These are phyloP conservation scores for Synanthedon tipuliformis DNA, from an alignment of 2,888 invertebrate species.

Conservation along the genomic window DNA sequence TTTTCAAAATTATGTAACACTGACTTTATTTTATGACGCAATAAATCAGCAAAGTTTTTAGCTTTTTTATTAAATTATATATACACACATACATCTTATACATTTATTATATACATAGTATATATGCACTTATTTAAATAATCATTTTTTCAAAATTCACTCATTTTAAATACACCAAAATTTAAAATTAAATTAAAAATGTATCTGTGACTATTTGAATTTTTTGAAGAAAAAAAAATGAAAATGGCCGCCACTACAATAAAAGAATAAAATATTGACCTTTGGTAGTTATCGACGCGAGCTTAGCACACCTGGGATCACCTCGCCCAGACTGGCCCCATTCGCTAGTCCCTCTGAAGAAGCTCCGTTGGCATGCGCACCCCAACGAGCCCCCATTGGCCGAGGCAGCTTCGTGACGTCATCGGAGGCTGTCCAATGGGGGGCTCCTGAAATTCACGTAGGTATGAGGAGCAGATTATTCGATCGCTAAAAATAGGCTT, in stretches of 20 bases:
- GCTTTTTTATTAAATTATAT: not conserved
- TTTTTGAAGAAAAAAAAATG: slow-evolving; percentile 16
- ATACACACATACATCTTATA: not conserved
- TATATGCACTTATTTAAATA: too few species aligned
- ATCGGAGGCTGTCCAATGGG: slow-evolving; percentile 39
- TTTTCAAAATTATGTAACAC: slow-evolving; percentile 18
- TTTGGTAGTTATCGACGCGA: slow-evolving; percentile 38
- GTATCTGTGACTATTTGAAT: too few species aligned
- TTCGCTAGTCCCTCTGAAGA: slow-evolving; percentile 31
- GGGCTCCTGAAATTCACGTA: slow-evolving; percentile 53
- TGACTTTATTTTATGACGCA: not conserved
- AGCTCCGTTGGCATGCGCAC: slow-evolving; percentile 49
- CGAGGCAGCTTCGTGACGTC: slow-evolving; percentile 43
- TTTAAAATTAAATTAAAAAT: too few species aligned
- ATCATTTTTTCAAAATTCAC: too few species aligned
- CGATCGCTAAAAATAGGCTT: slow-evolving; percentile 60
- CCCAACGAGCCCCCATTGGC: slow-evolving; percentile 40
- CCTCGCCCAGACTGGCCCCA: slow-evolving; percentile 57
- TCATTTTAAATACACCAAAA: too few species aligned
- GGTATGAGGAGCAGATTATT: slow-evolving; percentile 48
- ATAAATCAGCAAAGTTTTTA: not conserved
- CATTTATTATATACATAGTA: too few species aligned
- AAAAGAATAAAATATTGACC: slow-evolving; percentile 36
- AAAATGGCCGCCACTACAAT: slow-evolving; percentile 25
- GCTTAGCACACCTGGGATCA: slow-evolving; percentile 62